These are phyloP conservation scores for Pyrochroa serraticornis DNA, from an alignment of 2,888 invertebrate species.

Conservation along the genomic window DNA sequence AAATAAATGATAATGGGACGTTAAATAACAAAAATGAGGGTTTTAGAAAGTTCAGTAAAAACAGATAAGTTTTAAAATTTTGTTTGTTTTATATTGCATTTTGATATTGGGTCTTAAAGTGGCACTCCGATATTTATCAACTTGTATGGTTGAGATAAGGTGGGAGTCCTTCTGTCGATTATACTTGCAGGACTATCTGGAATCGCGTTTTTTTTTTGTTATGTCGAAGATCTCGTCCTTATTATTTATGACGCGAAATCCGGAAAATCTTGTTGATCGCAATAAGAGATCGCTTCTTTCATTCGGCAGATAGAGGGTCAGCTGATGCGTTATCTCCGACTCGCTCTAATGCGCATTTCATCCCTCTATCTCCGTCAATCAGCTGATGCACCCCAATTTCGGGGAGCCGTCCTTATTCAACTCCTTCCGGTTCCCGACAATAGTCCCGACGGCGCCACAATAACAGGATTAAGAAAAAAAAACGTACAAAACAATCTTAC, in stretches of 20 bases:
- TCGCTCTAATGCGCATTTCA: constrained; percentile 44
- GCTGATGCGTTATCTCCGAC: constrained; percentile 38
- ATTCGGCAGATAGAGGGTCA: constrained; percentile 37
- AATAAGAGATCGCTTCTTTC: constrained; percentile 26
- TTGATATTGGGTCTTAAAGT: too few relatives aligned
- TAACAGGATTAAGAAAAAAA: constrained; percentile 18
- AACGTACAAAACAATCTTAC: constrained; percentile 5
- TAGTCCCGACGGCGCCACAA: constrained; percentile 39
- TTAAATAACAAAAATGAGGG: too few relatives aligned
- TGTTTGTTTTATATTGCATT: too few relatives aligned
- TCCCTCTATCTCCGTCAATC: constrained; percentile 43
- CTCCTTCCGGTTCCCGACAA: constrained; percentile 46
- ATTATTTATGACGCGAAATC: constrained; percentile 10
- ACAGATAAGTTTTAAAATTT: too few relatives aligned
- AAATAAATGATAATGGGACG: too few relatives aligned
- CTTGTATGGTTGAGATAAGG: too few relatives aligned
- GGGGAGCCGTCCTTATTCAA: constrained; percentile 35
- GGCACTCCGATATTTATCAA: too few relatives aligned
- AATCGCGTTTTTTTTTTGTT: constrained; percentile 10
- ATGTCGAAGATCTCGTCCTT: constrained; percentile 1
- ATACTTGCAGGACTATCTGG: not conserved
- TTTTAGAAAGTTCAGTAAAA: too few relatives aligned
- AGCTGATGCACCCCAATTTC: constrained; percentile 31
- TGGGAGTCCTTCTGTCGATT: too few relatives aligned
- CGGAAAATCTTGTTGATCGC: constrained; percentile 4